These are phyloP conservation scores for Beris morrisii DNA, from an alignment of 2,888 invertebrate genomes.

Conservation along the genomic window DNA sequence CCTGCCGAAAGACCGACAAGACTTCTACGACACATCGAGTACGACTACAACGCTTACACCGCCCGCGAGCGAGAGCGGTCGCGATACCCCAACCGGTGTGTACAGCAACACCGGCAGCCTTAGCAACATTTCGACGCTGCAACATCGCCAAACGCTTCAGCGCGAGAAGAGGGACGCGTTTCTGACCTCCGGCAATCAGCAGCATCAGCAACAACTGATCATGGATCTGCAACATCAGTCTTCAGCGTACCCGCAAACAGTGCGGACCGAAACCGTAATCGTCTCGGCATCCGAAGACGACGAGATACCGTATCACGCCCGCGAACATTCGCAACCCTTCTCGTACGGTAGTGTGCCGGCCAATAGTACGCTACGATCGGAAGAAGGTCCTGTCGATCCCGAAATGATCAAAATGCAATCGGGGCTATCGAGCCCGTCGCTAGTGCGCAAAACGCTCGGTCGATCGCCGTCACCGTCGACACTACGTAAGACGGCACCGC, in stretches of 20 bases:
- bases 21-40: conserved; percentile 46
- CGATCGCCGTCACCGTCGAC: conserved; percentile 41
- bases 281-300: conserved; percentile 47
- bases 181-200: conserved; percentile 22
- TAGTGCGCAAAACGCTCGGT: conserved; percentile 66
- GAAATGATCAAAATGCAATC: conserved; percentile 69
- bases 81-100: conserved; percentile 41
- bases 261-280: conserved; percentile 49
- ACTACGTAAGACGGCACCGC: conserved; percentile 50
- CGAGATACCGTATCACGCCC: conserved; percentile 86
- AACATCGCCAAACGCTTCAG: conserved; percentile 37
- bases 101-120: conserved; percentile 20
- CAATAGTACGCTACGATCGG: conserved; percentile 43
- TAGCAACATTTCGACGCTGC: conserved; percentile 41
- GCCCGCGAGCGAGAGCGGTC: conserved; percentile 46
- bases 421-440: conserved; percentile 79
- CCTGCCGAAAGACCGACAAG: conserved; percentile 40
- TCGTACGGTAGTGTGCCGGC: conserved; percentile 74
- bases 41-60: conserved; percentile 46
- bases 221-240: conserved; percentile 47
- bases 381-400: conserved; percentile 55
- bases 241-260: conserved; percentile 54
- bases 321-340: conserved; percentile 85
- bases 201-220: conserved; percentile 19
- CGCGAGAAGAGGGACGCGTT: conserved; percentile 31